These are phyloP conservation scores for Passer montanus DNA, from an alignment of 2,113 vertebrate species.

Conservation along the genomic window DNA sequence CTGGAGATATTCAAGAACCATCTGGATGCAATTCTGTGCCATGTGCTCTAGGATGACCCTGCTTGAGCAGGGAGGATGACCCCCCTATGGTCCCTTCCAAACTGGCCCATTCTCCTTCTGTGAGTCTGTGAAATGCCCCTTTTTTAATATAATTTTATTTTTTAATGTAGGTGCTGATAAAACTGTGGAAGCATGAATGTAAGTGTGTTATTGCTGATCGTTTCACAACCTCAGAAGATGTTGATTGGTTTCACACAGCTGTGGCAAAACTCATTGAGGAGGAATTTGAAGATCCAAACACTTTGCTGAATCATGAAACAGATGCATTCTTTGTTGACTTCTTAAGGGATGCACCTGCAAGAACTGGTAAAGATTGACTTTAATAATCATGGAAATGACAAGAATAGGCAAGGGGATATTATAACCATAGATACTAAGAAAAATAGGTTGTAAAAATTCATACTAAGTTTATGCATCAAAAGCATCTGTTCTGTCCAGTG, in stretches of 20 bases:
- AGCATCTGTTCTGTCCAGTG: neutral
- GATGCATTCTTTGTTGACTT: slow-evolving; percentile 95
- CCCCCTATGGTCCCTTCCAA: neutral
- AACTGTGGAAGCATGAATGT: slow-evolving; percentile 94
- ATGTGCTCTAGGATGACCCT: neutral
- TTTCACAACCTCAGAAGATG: slow-evolving; percentile 84
- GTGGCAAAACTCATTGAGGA: slow-evolving; percentile 79
- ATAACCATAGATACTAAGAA: neutral
- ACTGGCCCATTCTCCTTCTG: neutral
- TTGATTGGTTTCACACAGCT: slow-evolving; percentile 86
- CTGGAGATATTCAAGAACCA: neutral
- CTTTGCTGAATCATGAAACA: slow-evolving; percentile 65
- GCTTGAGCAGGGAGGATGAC: neutral
- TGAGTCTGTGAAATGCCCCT: neutral
- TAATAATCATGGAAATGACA: neutral
- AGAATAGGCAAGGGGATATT: neutral
- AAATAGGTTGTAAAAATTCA: neutral
- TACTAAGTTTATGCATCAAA: neutral
- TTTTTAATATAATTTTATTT: neutral
- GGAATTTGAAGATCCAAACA: slow-evolving; percentile 74
- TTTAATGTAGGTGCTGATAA: slow-evolving; percentile 78
- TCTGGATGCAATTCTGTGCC: neutral
- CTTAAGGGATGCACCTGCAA: slow-evolving; percentile 85
- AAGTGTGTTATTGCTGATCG: slow-evolving; percentile 93
- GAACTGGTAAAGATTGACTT: slow-evolving; percentile 76